Evolutionary conservation across 2,113 vertebrate species (phyloP).

Genomic region (Uropsilus gracilis): DNA sequence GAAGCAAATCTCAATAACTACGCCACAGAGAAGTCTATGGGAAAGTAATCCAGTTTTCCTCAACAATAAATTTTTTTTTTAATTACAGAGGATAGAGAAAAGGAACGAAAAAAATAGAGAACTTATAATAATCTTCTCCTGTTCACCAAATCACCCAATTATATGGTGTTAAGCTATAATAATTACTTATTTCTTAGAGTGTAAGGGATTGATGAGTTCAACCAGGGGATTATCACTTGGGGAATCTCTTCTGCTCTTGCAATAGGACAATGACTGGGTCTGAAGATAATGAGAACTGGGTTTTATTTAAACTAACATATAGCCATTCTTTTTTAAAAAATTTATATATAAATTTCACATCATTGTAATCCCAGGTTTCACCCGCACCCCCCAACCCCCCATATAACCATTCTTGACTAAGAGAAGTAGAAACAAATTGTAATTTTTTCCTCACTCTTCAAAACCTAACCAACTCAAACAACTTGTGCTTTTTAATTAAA

Average conservation of each 20-base stretch:
- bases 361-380: no score
- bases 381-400: no score
- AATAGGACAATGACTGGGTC: fast-evolving
- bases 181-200: not conserved
- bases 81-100: not conserved
- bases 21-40: not conserved
- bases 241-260: not conserved
- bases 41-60: not conserved
- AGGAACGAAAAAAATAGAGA: not conserved
- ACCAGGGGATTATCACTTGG: not conserved
- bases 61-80: no score
- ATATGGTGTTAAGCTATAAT: not conserved
- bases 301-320: not conserved
- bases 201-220: not conserved
- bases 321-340: not conserved
- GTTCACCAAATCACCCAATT: not conserved
- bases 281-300: not conserved
- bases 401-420: not conserved
- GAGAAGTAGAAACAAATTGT: not conserved
- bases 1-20: not conserved
- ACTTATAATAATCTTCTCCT: not conserved
- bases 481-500: not conserved
- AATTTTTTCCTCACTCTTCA: not conserved
- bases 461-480: not conserved
- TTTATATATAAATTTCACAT: no score